Base-by-base conservation (phyloP, 2,113 vertebrate species). In the Rhineura floridana region DNA sequence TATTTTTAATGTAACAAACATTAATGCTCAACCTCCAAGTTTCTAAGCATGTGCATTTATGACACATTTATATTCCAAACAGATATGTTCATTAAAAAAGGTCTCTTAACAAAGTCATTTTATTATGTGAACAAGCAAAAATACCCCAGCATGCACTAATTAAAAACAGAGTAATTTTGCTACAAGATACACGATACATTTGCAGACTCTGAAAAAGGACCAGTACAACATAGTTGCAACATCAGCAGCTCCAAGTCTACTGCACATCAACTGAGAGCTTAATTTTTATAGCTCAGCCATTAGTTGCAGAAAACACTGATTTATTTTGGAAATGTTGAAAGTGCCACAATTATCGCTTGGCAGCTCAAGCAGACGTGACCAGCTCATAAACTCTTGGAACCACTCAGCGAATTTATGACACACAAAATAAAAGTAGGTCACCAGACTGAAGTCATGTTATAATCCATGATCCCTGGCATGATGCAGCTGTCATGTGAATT, bases 141-240 rank as follows among this genome's bases (percentile, higher is more conserved):
- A 69, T 86, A 87, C 82, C 3, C 44, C 86, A 80, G 70, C 3
- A 76, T 3, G 88, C 3, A 30, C 65, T 9, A 36, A 85, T 33
- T 85, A 70, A 28, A 72, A 86, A 69, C 30, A 28, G 69, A 76
- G 83, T 86, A 86, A 91, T 82, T n/a, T 63, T 87, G 15, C 86
- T 85, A 65, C n/a, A 59, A 80, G 92, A 87, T 81, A 50, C 83
- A 91, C 3, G 33, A 52, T 21, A 33, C 75, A 78, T 76, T 86
- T 86, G 92, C 88, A 30, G 84, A 83, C 83, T 90, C 88, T 73
- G 91, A 59, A 39, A 94, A 92, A 94, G 90, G 89, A 91, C 93
- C 73, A 92, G 91, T 79, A 92, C 76, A 90, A 33, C 63, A 91
- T 90, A n/a, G 55, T 59, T 59, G 55, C 55, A 59, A 59, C 55